A percentile compares a stretch with the other conserved stretches of the same genome.
Conservation (phyloP, 2,888 invertebrate genomes). For the Lasioglossum morio region DNA sequence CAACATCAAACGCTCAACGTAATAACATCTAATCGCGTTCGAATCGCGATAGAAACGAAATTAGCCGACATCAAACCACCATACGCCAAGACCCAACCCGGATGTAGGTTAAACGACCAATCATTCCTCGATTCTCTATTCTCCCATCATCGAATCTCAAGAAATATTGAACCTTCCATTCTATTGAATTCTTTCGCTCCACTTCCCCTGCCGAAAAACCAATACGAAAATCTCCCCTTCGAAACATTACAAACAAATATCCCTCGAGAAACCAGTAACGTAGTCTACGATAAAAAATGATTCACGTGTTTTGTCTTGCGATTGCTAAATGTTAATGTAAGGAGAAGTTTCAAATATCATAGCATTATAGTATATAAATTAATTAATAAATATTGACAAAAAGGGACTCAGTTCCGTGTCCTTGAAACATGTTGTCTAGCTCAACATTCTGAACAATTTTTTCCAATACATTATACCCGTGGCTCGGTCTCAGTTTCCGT, state of each 20-base stretch:
- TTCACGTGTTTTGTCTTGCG: no score
- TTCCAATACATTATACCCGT: no score
- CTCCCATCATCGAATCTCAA: conserved; percentile 11
- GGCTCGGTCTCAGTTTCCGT: no score
- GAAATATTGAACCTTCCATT: conserved; percentile 43
- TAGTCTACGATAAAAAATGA: background rate
- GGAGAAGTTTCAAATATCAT: background rate
- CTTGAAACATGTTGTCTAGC: no score
- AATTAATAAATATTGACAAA: no score
- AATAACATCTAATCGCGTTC: conserved; percentile 47
- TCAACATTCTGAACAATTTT: no score
- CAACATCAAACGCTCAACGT: conserved; percentile 29
- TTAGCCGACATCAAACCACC: conserved; percentile 21
- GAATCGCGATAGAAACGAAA: conserved; percentile 43
- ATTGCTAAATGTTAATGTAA: background rate
- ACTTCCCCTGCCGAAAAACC: background rate
- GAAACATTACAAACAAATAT: background rate
- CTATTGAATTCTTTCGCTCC: conserved; percentile 36
- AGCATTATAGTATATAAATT: no score
- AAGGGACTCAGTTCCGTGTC: no score
- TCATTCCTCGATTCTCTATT: conserved; percentile 39
- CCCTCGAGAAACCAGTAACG: background rate
- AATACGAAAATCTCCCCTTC: background rate
- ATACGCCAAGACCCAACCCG: background rate
- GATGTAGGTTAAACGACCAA: conserved; percentile 55